These are phyloP conservation scores for Drosophila bifasciata DNA, from an alignment of 1,140 invertebrate genomes.

Conservation along the genomic window DNA sequence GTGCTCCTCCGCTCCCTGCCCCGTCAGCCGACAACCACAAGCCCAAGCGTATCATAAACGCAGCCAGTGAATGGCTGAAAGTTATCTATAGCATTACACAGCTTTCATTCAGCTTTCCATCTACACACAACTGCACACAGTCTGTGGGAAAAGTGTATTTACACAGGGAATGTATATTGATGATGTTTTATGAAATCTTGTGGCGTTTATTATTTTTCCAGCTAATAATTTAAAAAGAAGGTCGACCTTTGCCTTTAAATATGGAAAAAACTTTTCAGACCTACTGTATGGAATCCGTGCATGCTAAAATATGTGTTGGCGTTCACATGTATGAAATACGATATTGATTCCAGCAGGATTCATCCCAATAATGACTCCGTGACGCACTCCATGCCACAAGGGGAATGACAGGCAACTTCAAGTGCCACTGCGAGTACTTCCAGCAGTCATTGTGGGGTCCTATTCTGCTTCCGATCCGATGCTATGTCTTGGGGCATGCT, in stretches of 20 bases:
- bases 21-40: slow-evolving; percentile 4
- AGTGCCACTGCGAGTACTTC: slow-evolving; percentile 20
- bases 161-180: no score
- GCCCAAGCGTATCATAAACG: no score
- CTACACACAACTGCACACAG: not conserved
- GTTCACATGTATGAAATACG: slow-evolving; percentile 24
- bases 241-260: no score
- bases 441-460: slow-evolving; percentile 4
- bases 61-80: slow-evolving; percentile 15
- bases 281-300: not conserved
- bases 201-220: no score
- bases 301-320: slow-evolving; percentile 12
- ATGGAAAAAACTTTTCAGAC: not conserved
- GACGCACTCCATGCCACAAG: slow-evolving; percentile 9
- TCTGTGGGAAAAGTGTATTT: no score
- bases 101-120: not conserved
- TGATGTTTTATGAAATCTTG: not conserved
- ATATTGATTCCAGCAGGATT: slow-evolving; percentile 34
- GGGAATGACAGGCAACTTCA: slow-evolving; percentile 33
- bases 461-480: slow-evolving; percentile 7
- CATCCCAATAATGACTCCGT: slow-evolving; percentile 8
- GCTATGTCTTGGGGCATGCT: slow-evolving; percentile 50
- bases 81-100: slow-evolving; percentile 4
- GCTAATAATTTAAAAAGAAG: no score
- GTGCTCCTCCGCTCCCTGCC: not conserved